phyloP scores from a whole-genome alignment of 2,888 invertebrate genomes.

The Chironomus tentans region DNA sequence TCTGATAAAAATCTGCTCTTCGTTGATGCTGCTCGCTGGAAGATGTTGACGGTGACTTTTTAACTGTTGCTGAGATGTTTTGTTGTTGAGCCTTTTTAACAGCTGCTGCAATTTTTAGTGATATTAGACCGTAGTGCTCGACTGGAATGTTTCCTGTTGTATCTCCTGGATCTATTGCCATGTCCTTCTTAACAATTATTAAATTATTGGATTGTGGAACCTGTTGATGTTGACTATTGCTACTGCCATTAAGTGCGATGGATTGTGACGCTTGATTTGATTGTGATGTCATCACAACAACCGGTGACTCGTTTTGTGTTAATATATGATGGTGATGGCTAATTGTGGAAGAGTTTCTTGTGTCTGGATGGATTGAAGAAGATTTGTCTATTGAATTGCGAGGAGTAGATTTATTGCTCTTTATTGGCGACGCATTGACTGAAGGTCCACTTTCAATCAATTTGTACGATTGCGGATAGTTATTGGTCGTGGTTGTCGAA shows the following conservation, averaged over 20 bases:
- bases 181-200: constrained; percentile 38
- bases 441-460: constrained; percentile 10
- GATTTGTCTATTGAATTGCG: constrained; percentile 39
- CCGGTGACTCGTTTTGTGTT: constrained; percentile 38
- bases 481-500: not conserved
- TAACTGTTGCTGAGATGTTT: not conserved
- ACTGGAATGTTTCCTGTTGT: constrained; percentile 24
- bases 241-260: constrained; percentile 28
- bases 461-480: not conserved
- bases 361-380: constrained; percentile 31
- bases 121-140: constrained; percentile 27
- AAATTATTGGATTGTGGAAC: constrained; percentile 27
- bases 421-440: constrained; percentile 10
- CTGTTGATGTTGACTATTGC: constrained; percentile 28
- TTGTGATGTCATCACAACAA: constrained; percentile 38
- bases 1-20: constrained; percentile 3
- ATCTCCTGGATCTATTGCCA: constrained; percentile 40
- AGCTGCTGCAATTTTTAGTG: constrained; percentile 28
- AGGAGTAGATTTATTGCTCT: constrained; percentile 34
- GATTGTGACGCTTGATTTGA: constrained; percentile 10
- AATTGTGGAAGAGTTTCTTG: constrained; percentile 29
- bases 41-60: constrained; percentile 1
- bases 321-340: constrained; percentile 20
- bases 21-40: not conserved
- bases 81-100: constrained; percentile 28